Conservation (phyloP, 2,797 vertebrate species). For the Catamblyrhynchus diadema region DNA sequence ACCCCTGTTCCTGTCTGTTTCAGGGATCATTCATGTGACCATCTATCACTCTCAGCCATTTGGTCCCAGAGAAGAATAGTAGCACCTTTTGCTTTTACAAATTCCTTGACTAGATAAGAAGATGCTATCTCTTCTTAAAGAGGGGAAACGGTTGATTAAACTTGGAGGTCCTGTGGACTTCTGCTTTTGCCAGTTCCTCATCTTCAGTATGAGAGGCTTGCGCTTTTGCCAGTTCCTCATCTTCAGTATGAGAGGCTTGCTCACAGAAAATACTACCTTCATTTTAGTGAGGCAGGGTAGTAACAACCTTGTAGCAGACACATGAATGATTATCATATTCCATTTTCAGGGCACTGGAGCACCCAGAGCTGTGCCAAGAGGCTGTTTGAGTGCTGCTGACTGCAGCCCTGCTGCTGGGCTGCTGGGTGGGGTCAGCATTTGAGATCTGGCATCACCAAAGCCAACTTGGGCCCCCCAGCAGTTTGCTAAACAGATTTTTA, state of each 20-base stretch:
- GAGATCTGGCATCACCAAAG: not conserved
- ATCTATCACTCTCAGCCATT: slow-evolving; percentile 28
- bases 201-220: not conserved
- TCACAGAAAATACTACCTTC: not conserved
- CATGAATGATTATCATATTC: not conserved
- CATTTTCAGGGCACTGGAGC: not conserved
- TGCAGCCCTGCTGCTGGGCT: not conserved
- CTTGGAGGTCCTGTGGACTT: not conserved
- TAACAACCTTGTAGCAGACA: not conserved
- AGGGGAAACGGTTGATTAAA: not conserved
- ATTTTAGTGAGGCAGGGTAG: not conserved
- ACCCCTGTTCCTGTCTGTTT: not conserved
- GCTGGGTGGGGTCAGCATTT: rapidly evolving
- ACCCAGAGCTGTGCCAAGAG: not conserved
- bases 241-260: not conserved
- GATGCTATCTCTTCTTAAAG: slow-evolving; percentile 3
- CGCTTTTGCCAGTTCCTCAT: not conserved
- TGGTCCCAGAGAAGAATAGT: not conserved
- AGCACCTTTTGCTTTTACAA: slow-evolving; percentile 43
- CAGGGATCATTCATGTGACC: not conserved
- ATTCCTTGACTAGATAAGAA: slow-evolving; percentile 23
- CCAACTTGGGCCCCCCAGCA: not conserved
- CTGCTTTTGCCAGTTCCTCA: not conserved
- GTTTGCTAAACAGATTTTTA: not conserved
- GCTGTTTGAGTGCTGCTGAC: not conserved